Evolutionary conservation across 2,113 vertebrate genomes (phyloP), one percentile per base, ranked within the genome.

Genomic region (Anguilla japonica): DNA sequence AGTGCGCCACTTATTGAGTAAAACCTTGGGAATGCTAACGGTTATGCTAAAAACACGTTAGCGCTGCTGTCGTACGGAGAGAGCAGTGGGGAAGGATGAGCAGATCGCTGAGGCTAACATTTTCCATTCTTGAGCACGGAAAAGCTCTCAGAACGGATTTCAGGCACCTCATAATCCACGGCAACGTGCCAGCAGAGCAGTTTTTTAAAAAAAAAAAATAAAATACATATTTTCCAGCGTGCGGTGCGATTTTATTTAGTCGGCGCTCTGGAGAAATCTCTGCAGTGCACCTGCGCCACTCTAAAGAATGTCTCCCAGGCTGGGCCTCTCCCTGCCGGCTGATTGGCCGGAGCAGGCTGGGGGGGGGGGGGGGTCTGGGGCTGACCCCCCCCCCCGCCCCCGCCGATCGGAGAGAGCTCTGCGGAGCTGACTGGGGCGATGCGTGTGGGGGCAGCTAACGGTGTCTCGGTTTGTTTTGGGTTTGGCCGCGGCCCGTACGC

Each of bases 401-500:
- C 1, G 53, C 13, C 15, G n/a, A 75, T 14, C 14, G 29, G 79
- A 80, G 34, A 41, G n/a, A 11, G 26, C 26, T 11, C 8, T 22
- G 67, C 2, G 39, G 79, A 80, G 34, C 79, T 20, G 79, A 80
- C 39, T 20, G 39, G 39, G 29, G 3, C 13, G 5, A 41, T 5
- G 40, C 4, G 5, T 20, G 16, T 80, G 79, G 1, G 20, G 34
- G 1, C 34, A 34, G 34, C 34, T 41, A 5, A 41, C 40, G 18
- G 39, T 13, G 40, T 4, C 79, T 90, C n/a, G n/a, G 71, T 92
- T 91, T 89, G 90, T 84, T 92, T 90, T 90, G 85, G 91, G 89
- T 88, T 1, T 46, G 81, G 81, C 56, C 88, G 87, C 75, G 87
- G 87, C 88, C 7, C 29, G 85, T 89, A 88, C 91, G 88, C 87